These are phyloP conservation scores for Stichopus horrens DNA, from an alignment of 53 echinoderm and acorn worm species.

Conservation along the genomic window DNA sequence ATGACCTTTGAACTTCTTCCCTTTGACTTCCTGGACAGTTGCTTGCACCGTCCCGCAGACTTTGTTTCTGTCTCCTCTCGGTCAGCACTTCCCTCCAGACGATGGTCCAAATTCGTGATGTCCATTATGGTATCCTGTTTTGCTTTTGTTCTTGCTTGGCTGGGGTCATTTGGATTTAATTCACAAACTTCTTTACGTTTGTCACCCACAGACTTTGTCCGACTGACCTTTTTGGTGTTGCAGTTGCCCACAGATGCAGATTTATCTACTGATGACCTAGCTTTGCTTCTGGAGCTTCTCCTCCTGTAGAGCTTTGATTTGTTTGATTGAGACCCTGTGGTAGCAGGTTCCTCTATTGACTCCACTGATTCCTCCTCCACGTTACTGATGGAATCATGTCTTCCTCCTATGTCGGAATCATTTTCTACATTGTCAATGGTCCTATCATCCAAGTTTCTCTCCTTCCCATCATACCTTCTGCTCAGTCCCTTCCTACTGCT, in stretches of 20 bases:
- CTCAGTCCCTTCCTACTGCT: neutral
- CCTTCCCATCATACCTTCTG: neutral
- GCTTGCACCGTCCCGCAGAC: neutral
- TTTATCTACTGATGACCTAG: neutral
- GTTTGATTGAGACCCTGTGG: neutral
- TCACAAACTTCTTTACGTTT: neutral
- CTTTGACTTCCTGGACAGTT: constrained; percentile 10
- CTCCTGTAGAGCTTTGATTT: neutral
- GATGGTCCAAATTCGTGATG: neutral
- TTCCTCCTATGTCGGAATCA: neutral
- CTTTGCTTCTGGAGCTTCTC: constrained; percentile 18
- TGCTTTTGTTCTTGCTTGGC: neutral
- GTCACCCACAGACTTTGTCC: neutral
- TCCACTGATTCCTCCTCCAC: neutral
- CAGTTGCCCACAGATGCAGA: neutral
- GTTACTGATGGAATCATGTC: neutral
- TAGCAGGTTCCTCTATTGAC: neutral
- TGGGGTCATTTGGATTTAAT: neutral
- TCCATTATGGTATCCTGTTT: neutral
- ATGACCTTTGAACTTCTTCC: neutral
- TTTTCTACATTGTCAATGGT: no score
- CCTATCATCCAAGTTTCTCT: neutral
- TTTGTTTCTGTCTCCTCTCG: neutral
- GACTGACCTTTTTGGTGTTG: neutral
- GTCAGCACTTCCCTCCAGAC: neutral